Evolutionary conservation across 2,113 vertebrate species (phyloP).

Genomic region (sheep (Ovis aries)): ARS-UI_Ramb_v3.0 NC_056054.1:191749001-191749500

Average conservation of each 20-base stretch:
- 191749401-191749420: neutral
- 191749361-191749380: fast-evolving
- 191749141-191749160: neutral
- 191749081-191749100: neutral
- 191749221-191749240: fast-evolving
- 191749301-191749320: neutral
- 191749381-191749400: neutral
- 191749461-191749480: neutral
- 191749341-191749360: neutral
- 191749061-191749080: neutral
- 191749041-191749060: neutral
- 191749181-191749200: neutral
- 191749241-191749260: neutral
- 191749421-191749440: neutral
- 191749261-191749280: neutral
- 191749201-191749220: neutral
- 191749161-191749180: neutral
- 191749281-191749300: neutral
- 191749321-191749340: neutral
- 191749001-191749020: neutral
- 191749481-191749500: neutral
- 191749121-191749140: neutral
- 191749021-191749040: neutral
- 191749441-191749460: neutral
- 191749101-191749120: neutral